Evolutionary conservation across 2,113 vertebrate genomes (phyloP).

Genomic region (Nannobrachium achirus): DNA sequence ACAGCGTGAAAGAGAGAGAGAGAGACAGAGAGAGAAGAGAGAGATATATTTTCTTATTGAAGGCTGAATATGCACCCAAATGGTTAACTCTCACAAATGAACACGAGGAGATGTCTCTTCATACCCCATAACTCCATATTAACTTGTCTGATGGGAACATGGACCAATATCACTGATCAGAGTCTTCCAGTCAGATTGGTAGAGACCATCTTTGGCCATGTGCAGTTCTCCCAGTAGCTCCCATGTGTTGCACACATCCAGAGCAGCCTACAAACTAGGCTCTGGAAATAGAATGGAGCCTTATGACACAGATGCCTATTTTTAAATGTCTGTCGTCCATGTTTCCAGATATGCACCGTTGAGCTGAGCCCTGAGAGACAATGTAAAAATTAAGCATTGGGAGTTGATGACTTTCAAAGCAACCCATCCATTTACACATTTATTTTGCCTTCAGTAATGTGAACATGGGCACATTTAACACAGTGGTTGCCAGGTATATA

Average conservation of each 20-base stretch:
- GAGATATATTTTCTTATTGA: constrained; percentile 63
- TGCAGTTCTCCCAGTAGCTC: constrained; percentile 31
- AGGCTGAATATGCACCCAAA: no score
- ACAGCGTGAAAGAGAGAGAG: constrained; percentile 44
- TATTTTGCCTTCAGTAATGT: no score
- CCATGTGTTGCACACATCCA: constrained; percentile 34
- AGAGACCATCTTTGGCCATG: constrained; percentile 57
- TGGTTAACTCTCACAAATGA: no score
- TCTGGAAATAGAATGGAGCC: constrained; percentile 54
- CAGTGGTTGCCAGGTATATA: no score
- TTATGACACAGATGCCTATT: constrained; percentile 46
- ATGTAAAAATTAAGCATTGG: constrained; percentile 15
- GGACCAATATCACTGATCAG: constrained; percentile 15
- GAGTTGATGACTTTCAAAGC: no score
- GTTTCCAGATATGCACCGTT: constrained; percentile 26
- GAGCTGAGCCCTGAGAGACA: constrained; percentile 28
- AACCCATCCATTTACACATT: no score
- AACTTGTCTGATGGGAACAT: constrained; percentile 38
- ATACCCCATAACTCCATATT: background rate
- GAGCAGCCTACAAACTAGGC: constrained; percentile 37
- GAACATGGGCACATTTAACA: no score
- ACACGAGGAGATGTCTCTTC: background rate
- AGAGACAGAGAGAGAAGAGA: constrained; percentile 32
- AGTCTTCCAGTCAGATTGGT: constrained; percentile 17
- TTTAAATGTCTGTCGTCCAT: constrained; percentile 31